Percentiles rank a stretch among this genome's conserved stretches.
These are phyloP conservation scores for Chymomyza fuscimana DNA, from an alignment of 2,888 invertebrate genomes.

Conservation along the genomic window DNA sequence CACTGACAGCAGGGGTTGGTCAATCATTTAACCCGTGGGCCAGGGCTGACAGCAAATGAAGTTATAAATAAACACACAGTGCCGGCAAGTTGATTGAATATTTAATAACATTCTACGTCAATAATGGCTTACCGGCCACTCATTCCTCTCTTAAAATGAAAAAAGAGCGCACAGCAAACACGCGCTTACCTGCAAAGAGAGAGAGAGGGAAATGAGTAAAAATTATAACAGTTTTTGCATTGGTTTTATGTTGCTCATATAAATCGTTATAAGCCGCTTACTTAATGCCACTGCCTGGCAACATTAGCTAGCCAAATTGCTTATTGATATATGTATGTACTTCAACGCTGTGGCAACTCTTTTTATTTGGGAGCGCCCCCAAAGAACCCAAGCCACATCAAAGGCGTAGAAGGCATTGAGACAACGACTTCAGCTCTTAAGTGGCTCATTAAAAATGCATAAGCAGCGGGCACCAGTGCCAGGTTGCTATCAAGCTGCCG, in stretches of 20 bases:
- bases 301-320: slow-evolving; percentile 38
- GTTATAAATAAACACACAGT: slow-evolving; percentile 56
- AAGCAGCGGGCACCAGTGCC: slow-evolving; percentile 22
- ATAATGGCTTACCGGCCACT: not conserved
- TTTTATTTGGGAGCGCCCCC: slow-evolving; percentile 10
- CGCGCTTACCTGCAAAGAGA: slow-evolving; percentile 52
- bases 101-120: slow-evolving; percentile 26
- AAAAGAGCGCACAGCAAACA: not conserved
- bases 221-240: not conserved
- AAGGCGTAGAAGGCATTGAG: slow-evolving; percentile 40
- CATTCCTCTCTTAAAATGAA: not conserved
- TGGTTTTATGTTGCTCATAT: not conserved
- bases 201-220: slow-evolving; percentile 4
- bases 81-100: slow-evolving; percentile 50
- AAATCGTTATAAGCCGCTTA: slow-evolving; percentile 5
- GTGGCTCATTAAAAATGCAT: slow-evolving; percentile 66
- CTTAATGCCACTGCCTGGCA: not conserved
- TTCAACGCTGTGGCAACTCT: slow-evolving; percentile 33
- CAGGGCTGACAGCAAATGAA: slow-evolving; percentile 18
- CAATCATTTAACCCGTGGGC: slow-evolving; percentile 9
- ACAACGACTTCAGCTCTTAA: slow-evolving; percentile 44
- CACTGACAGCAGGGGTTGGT: slow-evolving; percentile 62
- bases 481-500: not conserved
- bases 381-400: slow-evolving; percentile 47
- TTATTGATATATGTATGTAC: slow-evolving; percentile 23